These are phyloP conservation scores for Numenius arquata DNA, from an alignment of 2,113 vertebrate species.

Conservation along the genomic window DNA sequence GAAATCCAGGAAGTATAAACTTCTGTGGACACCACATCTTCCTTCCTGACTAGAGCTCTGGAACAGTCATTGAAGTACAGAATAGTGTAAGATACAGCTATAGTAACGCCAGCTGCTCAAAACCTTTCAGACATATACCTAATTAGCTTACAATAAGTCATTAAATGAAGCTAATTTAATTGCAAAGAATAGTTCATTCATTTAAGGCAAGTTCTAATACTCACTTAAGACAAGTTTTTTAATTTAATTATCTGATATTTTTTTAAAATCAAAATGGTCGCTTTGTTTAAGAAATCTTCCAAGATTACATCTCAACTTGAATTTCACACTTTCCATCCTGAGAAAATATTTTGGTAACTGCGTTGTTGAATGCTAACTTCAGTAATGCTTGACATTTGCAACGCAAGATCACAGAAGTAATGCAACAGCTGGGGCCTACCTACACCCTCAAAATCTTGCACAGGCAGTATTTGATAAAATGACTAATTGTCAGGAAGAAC, in stretches of 20 bases:
- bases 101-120: neutral
- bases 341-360: neutral
- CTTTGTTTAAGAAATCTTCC: neutral
- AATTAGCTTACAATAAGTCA: neutral
- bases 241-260: neutral
- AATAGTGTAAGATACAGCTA: neutral
- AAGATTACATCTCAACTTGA: neutral
- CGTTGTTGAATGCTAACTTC: neutral
- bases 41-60: neutral
- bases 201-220: neutral
- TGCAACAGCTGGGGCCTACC: neutral
- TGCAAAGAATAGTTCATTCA: neutral
- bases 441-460: neutral
- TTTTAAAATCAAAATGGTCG: neutral
- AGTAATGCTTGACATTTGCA: neutral
- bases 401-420: neutral
- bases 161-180: neutral
- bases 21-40: neutral
- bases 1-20: constrained; percentile 31
- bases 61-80: neutral
- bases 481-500: neutral
- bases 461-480: neutral
- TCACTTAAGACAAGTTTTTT: neutral
- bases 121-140: neutral
- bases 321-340: neutral